Evolutionary conservation across 1,140 invertebrate genomes (phyloP).

Genomic region (Centruroides vittatus): DNA sequence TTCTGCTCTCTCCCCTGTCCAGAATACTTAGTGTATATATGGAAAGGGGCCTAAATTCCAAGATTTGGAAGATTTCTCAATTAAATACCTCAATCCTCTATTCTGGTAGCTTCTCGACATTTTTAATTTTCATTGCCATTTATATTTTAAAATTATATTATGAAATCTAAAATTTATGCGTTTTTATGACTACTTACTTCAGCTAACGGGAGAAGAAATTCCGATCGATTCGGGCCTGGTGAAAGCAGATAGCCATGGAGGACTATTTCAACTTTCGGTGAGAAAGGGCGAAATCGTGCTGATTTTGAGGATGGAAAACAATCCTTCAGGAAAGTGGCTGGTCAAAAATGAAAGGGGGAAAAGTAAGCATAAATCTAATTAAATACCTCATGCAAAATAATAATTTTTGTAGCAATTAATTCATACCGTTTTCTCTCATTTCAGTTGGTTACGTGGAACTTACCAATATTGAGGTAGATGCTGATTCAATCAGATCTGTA

Average conservation of each 20-base stretch:
- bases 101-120: too few species aligned
- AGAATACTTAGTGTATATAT: too few species aligned
- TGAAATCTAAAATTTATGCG: too few species aligned
- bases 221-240: conserved; percentile 18
- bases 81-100: too few species aligned
- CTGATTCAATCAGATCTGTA: conserved; percentile 20
- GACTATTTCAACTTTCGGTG: conserved; percentile 11
- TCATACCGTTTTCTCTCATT: background rate
- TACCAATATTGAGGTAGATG: conserved; percentile 19
- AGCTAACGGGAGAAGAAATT: conserved; percentile 18
- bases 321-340: conserved; percentile 20
- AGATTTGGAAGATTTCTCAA: too few species aligned
- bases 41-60: too few species aligned
- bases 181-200: too few species aligned
- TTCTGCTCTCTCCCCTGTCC: too few species aligned
- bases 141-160: too few species aligned
- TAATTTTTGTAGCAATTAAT: too few species aligned
- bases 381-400: background rate
- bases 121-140: too few species aligned
- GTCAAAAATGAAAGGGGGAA: conserved; percentile 20
- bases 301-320: conserved; percentile 19
- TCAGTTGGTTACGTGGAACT: conserved; percentile 21
- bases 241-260: conserved; percentile 14
- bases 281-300: conserved; percentile 17
- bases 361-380: conserved; percentile 3